phyloP scores from a whole-genome alignment of 2,888 invertebrate species.

The Bruchidius siliquastri region DNA sequence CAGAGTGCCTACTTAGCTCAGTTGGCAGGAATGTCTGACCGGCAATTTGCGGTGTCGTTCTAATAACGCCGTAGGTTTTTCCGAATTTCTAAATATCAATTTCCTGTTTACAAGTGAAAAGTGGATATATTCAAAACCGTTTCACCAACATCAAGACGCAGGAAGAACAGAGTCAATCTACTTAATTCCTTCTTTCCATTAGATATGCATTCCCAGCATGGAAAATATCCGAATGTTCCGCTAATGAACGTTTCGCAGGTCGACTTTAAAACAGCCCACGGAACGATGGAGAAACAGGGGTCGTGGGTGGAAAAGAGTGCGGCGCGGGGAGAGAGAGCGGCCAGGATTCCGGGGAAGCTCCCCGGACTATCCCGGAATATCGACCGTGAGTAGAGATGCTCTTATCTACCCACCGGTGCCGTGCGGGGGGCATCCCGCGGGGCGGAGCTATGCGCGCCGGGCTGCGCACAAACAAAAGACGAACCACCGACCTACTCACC shows the following conservation, averaged over 20 bases:
- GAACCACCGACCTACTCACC: constrained; percentile 33
- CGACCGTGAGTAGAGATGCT: constrained; percentile 38
- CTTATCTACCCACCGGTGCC: constrained; percentile 42
- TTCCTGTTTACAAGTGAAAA: too few relatives aligned
- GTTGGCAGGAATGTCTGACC: too few relatives aligned
- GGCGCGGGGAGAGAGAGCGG: not conserved
- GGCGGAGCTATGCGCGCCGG: constrained; percentile 38
- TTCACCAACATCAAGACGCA: too few relatives aligned
- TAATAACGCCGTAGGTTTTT: too few relatives aligned
- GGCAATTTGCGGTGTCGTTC: too few relatives aligned
- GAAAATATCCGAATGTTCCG: not conserved
- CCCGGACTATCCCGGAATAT: constrained; percentile 40
- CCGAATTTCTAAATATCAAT: too few relatives aligned
- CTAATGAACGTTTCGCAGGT: too few relatives aligned
- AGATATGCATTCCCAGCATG: too few relatives aligned
- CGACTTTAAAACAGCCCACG: not conserved
- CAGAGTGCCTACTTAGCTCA: too few relatives aligned
- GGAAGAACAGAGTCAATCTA: too few relatives aligned
- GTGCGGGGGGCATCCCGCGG: constrained; percentile 39
- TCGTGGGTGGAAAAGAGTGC: not conserved
- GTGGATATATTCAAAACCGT: too few relatives aligned
- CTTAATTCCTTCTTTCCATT: too few relatives aligned
- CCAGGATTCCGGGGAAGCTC: constrained; percentile 36
- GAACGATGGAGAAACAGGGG: not conserved
- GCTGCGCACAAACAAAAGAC: constrained; percentile 37